Conservation (phyloP, 2,113 vertebrate species). For the Daboia siamensis region DNA sequence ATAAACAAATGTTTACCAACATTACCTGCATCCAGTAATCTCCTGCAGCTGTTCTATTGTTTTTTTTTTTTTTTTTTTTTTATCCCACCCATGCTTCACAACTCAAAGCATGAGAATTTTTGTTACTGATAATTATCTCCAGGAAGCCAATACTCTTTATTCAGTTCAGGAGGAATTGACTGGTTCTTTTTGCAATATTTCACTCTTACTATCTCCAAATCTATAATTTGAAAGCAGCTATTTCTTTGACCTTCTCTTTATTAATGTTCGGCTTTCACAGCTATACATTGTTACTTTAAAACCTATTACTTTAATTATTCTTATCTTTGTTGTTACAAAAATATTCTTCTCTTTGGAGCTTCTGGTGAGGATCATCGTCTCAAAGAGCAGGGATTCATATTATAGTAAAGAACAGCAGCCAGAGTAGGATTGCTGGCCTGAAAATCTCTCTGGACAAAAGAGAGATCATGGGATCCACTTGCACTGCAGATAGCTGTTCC, state of each 20-base stretch:
- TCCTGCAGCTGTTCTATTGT: background rate
- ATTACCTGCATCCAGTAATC: background rate
- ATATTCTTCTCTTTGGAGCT: background rate
- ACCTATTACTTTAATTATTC: background rate
- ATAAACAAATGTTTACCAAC: background rate
- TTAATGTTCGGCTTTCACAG: background rate
- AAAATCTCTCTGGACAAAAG: background rate
- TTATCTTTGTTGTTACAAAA: background rate
- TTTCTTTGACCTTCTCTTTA: background rate
- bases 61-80: background rate
- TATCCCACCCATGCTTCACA: background rate
- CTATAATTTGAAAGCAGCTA: background rate
- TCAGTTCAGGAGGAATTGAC: background rate
- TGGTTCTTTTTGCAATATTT: background rate
- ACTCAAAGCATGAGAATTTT: background rate
- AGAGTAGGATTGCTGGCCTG: background rate
- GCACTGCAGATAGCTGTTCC: background rate
- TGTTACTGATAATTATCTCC: background rate
- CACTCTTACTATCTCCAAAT: background rate
- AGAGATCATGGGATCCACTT: background rate
- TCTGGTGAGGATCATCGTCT: background rate
- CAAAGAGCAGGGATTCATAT: background rate
- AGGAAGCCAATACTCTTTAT: background rate
- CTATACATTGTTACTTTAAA: background rate
- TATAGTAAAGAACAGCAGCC: background rate